Evolutionary conservation across 2,797 vertebrate species (phyloP), one percentile per base, ranked within the genome.

Genomic region (Sebastes aleutianus): DNA sequence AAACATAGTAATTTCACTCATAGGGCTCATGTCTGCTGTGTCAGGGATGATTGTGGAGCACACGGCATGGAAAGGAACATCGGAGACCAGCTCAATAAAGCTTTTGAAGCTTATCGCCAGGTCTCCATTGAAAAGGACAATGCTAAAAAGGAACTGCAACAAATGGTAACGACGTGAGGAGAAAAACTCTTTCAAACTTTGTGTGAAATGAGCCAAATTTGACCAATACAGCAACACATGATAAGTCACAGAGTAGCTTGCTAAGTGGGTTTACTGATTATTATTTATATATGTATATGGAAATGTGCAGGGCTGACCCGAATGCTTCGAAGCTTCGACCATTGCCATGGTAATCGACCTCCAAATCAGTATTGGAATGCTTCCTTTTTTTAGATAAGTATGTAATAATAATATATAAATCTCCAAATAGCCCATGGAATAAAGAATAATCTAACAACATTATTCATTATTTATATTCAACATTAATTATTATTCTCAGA

Each of bases 1-100:
- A 61, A 65, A 47, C 9, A 6, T 63, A 75, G 31, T 62, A 14
- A 56, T 79, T 81, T 82, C 43, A 10, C 82, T 61, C 27, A 0
- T 10, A 96, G 95, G 93, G 93, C 93, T 93, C 93, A 95, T 94
- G 95, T 92, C 91, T 90, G 92, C 94, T 88, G 82, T 87, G 93
- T 95, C 95, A 97, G 97, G 97, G 94, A 99, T 99, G 98, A 95
- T 95, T 94, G 95, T 96, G 94, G 94, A 93, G 94, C 91, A 93
- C 94, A 88, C 95, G 96, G 96, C 95, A 99, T 99, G 98, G 98
- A 99, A 92, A 98, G 96, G 96, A 98, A 98, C 93, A 98, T 99
- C 78, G 97, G 96, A 89, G 98, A 99, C 86, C 97, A 98, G 92
- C 98, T 99, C 94, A 99, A 98, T 95, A 99, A 97, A 97, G 98